Percentiles rank a stretch among this genome's conserved stretches.
Conservation (phyloP, 2,113 vertebrate genomes). For the Egretta garzetta region DNA sequence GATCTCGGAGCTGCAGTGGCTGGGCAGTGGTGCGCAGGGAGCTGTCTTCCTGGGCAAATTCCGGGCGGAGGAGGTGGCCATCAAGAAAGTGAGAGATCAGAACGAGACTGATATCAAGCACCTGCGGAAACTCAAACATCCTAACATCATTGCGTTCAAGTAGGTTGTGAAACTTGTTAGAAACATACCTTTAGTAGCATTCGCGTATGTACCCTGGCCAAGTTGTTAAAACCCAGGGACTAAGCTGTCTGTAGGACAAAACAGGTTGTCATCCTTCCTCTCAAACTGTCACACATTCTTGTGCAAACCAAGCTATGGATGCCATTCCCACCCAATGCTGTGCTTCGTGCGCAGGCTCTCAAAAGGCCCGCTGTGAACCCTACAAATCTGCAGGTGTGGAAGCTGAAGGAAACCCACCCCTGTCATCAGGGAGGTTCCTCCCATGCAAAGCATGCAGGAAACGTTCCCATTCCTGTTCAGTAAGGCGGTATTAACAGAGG, state of each 20-base stretch:
- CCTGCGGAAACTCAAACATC: conserved; percentile 94
- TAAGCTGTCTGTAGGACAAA: not conserved
- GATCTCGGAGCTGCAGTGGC: conserved; percentile 98
- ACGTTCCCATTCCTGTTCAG: not conserved
- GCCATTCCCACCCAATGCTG: not conserved
- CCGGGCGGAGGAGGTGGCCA: conserved; percentile 93
- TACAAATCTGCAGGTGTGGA: not conserved
- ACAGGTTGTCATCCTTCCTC: not conserved
- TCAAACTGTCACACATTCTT: not conserved
- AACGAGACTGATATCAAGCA: conserved; percentile 99
- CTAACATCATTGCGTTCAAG: conserved; percentile 99
- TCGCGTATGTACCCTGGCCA: no score
- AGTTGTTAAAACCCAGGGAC: not conserved
- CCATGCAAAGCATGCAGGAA: not conserved
- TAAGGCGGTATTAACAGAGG: not conserved
- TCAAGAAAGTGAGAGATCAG: conserved; percentile 98
- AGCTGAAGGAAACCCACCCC: not conserved
- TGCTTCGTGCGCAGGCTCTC: not conserved
- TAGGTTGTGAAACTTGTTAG: conserved; percentile 66
- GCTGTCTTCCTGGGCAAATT: conserved; percentile 97
- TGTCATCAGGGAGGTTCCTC: not conserved
- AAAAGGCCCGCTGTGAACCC: not conserved
- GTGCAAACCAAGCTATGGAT: not conserved
- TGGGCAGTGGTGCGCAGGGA: conserved; percentile 96
- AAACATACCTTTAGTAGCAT: fast-evolving